Percentiles rank a stretch among this genome's conserved stretches.
These are phyloP conservation scores for Dendropsophus ebraccatus DNA, from an alignment of 2,113 vertebrate genomes.

Conservation along the genomic window DNA sequence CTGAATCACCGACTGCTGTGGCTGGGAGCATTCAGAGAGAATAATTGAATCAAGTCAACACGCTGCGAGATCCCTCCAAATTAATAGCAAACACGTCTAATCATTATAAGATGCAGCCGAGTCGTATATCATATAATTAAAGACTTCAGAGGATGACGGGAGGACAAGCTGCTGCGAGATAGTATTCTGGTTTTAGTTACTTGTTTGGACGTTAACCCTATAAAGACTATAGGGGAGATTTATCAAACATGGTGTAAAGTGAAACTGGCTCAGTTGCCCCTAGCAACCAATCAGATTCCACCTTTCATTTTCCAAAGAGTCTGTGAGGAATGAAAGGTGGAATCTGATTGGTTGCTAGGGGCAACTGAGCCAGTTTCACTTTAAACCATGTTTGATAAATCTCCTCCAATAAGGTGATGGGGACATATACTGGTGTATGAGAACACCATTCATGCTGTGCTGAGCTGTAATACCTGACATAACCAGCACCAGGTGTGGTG, in stretches of 20 bases:
- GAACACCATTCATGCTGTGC: neutral
- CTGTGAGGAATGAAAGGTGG: too few relatives aligned
- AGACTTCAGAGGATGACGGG: neutral
- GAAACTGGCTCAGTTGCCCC: too few relatives aligned
- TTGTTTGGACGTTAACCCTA: neutral
- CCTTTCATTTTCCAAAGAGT: too few relatives aligned
- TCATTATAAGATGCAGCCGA: constrained; percentile 2
- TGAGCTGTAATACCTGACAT: neutral
- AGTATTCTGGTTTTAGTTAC: neutral
- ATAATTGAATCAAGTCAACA: constrained; percentile 18
- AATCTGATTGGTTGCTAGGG: too few relatives aligned
- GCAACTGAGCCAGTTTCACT: too few relatives aligned
- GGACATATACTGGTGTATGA: too few relatives aligned
- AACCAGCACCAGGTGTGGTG: neutral
- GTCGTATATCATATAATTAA: constrained; percentile 36
- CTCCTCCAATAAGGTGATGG: too few relatives aligned
- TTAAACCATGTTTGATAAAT: too few relatives aligned
- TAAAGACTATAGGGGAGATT: too few relatives aligned
- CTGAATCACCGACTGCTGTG: neutral
- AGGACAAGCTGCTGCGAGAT: constrained; percentile 5
- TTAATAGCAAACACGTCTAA: constrained; percentile 31
- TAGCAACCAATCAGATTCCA: too few relatives aligned
- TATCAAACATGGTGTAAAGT: too few relatives aligned
- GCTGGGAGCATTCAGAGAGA: neutral
- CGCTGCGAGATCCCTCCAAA: constrained; percentile 2